phyloP scores from a whole-genome alignment of 2,113 vertebrate genomes.

The Gallinago paraguaiae region DNA sequence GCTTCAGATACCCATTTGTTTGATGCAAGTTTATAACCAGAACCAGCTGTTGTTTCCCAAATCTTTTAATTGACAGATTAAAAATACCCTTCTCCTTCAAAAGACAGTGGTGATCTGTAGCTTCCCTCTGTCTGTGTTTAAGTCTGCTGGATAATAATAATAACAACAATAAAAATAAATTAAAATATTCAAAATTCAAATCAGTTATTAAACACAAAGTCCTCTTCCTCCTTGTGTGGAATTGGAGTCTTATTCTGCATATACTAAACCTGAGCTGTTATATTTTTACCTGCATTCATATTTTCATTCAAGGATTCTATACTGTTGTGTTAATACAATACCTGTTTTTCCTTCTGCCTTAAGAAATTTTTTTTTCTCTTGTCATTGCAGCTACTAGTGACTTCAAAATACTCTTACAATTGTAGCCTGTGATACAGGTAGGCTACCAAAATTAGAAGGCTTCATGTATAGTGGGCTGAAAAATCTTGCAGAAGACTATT shows the following conservation, averaged over 20 bases:
- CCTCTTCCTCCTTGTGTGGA: not conserved
- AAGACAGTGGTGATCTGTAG: not conserved
- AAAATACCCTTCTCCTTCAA: not conserved
- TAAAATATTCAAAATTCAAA: not conserved
- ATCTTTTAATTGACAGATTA: not conserved
- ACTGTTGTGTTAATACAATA: not conserved
- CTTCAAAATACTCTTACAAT: not conserved
- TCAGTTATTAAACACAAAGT: not conserved
- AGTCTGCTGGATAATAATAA: not conserved
- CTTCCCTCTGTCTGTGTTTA: not conserved
- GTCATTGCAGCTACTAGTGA: not conserved
- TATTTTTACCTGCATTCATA: not conserved
- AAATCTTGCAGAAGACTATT: not conserved
- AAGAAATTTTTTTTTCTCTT: not conserved
- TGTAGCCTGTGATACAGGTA: not conserved
- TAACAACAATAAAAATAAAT: not conserved
- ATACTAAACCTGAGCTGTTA: not conserved
- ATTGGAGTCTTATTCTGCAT: not conserved
- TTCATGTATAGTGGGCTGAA: not conserved
- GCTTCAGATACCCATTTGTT: not conserved
- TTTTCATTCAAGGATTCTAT: not conserved
- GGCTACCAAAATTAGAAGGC: not conserved
- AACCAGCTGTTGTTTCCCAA: not conserved
- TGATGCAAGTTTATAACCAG: not conserved
- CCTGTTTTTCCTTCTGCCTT: not conserved